Evolutionary conservation across 2,113 vertebrate genomes (phyloP), one percentile per base, ranked within the genome.

Genomic region (Megaceryle maxima): DNA sequence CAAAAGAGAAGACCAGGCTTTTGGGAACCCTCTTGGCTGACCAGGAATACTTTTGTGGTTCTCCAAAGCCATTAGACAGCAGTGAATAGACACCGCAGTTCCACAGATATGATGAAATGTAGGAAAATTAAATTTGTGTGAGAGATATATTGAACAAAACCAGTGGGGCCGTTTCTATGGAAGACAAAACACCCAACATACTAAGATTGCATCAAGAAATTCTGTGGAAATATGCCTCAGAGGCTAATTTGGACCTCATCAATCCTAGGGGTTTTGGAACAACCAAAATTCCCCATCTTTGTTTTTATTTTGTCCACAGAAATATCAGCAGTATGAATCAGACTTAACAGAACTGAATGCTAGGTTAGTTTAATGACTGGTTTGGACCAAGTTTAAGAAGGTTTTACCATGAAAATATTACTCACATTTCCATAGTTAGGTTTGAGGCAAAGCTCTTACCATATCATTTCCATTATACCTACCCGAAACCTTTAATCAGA

Each of bases 81-180:
- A 78, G 20, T 22, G 5, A 87, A 81, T 1, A 86, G 28, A 59
- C 11, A 87, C 16, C 3, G 14, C 53, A 66, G 73, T 82, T 91
- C 81, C 74, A 78, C 0, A 51, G 66, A 39, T 66, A 60, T 6
- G 50, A 90, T 1, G 3, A 83, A 83, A 91, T 0, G 0, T 3
- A 77, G 41, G 50, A 66, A 79, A 91, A 29, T 53, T 31, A 79
- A 29, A 69, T 41, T 44, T 62, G 16, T 64, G 69, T 21, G 24
- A 75, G 22, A 91, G 63, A 50, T 4, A 80, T 4, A 67, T 35
- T 39, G 78, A 78, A 68, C 50, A 56, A 46, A 67, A 28, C 53
- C 5, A 63, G 14, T 1, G 7, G 70, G 9, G 33, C 22, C 62
- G 68, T 90, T 92, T 69, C 79, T 70, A 11, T 63, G 33, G 60